These are phyloP conservation scores for Gyrodactylus bullatarudis DNA, from an alignment of 1,140 invertebrate species.

Conservation along the genomic window DNA sequence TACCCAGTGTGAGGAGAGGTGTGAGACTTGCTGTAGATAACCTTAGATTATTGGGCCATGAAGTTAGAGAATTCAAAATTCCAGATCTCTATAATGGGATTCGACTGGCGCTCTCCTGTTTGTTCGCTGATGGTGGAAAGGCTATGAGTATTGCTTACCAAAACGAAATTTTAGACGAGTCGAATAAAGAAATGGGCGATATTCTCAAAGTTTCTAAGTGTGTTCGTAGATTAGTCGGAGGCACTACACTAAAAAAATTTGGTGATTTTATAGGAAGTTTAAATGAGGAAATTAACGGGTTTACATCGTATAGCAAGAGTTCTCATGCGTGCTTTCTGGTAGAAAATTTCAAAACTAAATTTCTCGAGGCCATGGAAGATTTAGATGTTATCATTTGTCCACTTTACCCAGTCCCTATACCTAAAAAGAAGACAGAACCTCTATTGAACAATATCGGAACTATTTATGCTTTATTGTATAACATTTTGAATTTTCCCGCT, in stretches of 20 bases:
- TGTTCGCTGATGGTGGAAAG: neutral
- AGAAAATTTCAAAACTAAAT: neutral
- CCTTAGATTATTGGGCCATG: neutral
- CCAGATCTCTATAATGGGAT: neutral
- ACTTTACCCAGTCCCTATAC: neutral
- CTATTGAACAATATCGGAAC: neutral
- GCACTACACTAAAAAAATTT: too few species aligned
- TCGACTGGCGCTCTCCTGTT: neutral
- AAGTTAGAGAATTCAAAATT: neutral
- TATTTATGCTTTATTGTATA: neutral
- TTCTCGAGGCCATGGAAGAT: neutral
- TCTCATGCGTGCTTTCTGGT: too few species aligned
- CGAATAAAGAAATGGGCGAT: neutral
- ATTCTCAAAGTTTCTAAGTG: neutral
- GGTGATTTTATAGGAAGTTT: neutral
- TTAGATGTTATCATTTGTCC: neutral
- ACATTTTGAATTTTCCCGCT: neutral
- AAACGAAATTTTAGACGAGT: neutral
- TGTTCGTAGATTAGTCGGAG: neutral
- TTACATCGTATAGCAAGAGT: neutral
- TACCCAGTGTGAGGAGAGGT: neutral
- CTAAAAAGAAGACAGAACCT: neutral
- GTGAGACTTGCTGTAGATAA: neutral
- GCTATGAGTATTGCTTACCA: neutral
- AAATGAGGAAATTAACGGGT: neutral